phyloP scores from a whole-genome alignment of 1,140 invertebrate genomes.

The Diorhabda elongata region DNA sequence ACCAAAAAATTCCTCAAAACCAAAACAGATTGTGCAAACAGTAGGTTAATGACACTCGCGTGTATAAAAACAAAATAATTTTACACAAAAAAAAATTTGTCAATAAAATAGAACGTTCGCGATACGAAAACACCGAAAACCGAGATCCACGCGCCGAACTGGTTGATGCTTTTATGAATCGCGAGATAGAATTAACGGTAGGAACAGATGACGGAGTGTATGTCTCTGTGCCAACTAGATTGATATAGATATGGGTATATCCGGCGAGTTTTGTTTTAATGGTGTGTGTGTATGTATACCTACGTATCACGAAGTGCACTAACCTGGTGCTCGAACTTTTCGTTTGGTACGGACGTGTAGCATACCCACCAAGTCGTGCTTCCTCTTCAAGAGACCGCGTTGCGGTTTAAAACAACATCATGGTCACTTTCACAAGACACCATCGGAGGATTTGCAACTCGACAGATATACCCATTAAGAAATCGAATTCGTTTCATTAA shows the following conservation, averaged over 20 bases:
- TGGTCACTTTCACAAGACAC: conserved; percentile 11
- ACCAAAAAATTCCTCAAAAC: neutral
- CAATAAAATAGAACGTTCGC: neutral
- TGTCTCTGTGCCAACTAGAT: neutral
- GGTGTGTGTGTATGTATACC: conserved; percentile 6
- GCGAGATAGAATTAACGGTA: no score
- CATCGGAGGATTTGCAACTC: neutral
- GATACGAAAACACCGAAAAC: neutral
- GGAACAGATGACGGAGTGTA: neutral
- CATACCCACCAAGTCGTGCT: conserved; percentile 4
- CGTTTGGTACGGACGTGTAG: conserved; percentile 5
- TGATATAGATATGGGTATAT: conserved; percentile 1
- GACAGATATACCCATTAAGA: no score
- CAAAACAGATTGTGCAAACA: conserved; percentile 14
- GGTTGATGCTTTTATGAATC: no score
- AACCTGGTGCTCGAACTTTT: conserved; percentile 20
- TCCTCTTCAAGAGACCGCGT: conserved; percentile 8
- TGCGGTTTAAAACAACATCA: neutral
- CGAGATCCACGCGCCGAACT: neutral
- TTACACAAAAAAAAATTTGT: conserved; percentile 15
- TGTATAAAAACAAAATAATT: conserved; percentile 11
- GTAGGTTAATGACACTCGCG: neutral
- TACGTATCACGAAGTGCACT: conserved; percentile 20
- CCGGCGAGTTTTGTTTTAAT: neutral
- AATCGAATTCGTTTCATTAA: no score